phyloP scores from a whole-genome alignment of 2,888 invertebrate genomes.

The Tortricodes alternella region DNA sequence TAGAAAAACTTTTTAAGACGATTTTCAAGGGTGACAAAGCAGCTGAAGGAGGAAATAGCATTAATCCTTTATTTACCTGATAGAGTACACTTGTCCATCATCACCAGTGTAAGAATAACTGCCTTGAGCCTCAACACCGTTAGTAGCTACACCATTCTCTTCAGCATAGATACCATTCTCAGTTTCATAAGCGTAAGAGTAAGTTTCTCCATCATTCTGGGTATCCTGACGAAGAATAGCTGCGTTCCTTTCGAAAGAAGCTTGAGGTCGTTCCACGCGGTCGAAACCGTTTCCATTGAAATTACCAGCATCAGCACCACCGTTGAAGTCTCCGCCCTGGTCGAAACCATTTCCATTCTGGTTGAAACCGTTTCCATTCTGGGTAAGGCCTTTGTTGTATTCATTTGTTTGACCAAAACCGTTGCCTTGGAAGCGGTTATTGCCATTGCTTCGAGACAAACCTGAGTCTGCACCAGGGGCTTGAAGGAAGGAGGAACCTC shows the following conservation, averaged over 20 bases:
- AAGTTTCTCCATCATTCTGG: constrained; percentile 67
- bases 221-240: constrained; percentile 67
- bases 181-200: constrained; percentile 68
- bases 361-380: constrained; percentile 30
- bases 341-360: constrained; percentile 31
- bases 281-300: constrained; percentile 38
- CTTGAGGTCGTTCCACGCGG: constrained; percentile 63
- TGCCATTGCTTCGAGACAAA: constrained; percentile 28
- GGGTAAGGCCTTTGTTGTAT: constrained; percentile 30
- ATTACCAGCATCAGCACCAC: constrained; percentile 33
- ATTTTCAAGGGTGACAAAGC: too few species aligned
- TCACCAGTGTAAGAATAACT: constrained; percentile 72
- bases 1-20: too few species aligned
- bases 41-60: too few species aligned
- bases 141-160: constrained; percentile 68
- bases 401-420: constrained; percentile 14
- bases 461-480: constrained; percentile 45
- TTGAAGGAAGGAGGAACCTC: constrained; percentile 58
- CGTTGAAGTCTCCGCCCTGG: constrained; percentile 31
- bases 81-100: constrained; percentile 69
- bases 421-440: constrained; percentile 33
- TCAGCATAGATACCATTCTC: constrained; percentile 73
- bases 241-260: constrained; percentile 65
- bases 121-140: constrained; percentile 72
- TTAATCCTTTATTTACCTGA: constrained; percentile 62